Evolutionary conservation across 2,113 vertebrate species (phyloP).

Genomic region (Austrofundulus limnaeus): DNA sequence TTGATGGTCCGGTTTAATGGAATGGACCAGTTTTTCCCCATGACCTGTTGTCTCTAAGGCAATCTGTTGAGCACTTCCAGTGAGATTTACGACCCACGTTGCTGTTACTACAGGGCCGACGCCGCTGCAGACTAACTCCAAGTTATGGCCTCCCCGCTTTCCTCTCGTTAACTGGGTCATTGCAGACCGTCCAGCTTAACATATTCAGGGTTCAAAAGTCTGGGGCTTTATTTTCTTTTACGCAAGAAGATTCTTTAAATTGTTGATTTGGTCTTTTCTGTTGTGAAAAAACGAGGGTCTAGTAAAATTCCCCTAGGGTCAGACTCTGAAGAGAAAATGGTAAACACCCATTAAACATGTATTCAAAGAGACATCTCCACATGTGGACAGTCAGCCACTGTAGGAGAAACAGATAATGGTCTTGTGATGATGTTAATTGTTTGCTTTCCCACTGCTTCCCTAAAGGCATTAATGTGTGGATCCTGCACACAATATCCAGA

Average conservation of each 20-base stretch:
- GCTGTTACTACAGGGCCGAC: constrained; percentile 50
- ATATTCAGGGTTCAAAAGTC: constrained; percentile 24
- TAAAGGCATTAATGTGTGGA: constrained; percentile 64
- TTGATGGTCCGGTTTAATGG: constrained; percentile 53
- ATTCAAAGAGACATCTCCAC: constrained; percentile 29
- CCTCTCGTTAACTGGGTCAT: constrained; percentile 45
- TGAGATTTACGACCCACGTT: constrained; percentile 69
- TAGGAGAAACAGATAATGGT: constrained; percentile 38
- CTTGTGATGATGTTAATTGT: constrained; percentile 57
- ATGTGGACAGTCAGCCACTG: constrained; percentile 16
- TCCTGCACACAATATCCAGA: constrained; percentile 45
- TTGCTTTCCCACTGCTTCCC: constrained; percentile 39
- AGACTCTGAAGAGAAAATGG: constrained; percentile 14
- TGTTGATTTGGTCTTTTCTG: constrained; percentile 20
- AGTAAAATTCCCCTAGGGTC: constrained; percentile 27
- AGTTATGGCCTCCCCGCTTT: constrained; percentile 30
- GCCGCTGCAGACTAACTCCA: constrained; percentile 31
- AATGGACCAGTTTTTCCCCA: constrained; percentile 56
- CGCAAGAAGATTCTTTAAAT: constrained; percentile 6
- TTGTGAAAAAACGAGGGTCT: constrained; percentile 31
- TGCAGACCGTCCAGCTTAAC: constrained; percentile 25
- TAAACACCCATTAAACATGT: constrained; percentile 32
- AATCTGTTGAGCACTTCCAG: constrained; percentile 53
- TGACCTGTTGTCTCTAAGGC: constrained; percentile 61
- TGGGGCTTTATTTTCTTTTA: constrained; percentile 15